These are phyloP conservation scores for Bagarius yarrelli DNA, from an alignment of 2,113 vertebrate genomes.

Conservation along the genomic window DNA sequence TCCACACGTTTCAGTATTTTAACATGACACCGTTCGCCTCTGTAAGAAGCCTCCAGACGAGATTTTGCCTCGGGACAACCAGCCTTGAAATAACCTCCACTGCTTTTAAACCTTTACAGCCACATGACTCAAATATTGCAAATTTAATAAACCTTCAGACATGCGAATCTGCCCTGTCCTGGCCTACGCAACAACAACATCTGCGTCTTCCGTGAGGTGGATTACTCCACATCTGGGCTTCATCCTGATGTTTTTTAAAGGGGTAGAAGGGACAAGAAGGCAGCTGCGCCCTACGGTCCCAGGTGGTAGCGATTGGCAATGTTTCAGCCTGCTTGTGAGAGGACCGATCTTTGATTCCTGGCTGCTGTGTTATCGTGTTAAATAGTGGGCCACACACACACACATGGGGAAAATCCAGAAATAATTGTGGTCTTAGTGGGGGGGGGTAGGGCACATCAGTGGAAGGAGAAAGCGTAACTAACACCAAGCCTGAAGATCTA, in stretches of 20 bases:
- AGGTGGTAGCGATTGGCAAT: constrained; percentile 70
- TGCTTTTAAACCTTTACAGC: not conserved
- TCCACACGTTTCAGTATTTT: not conserved
- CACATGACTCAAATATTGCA: constrained; percentile 56
- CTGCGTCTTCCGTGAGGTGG: constrained; percentile 70
- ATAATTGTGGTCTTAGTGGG: constrained; percentile 61
- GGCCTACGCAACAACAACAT: constrained; percentile 63
- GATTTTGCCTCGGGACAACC: not conserved
- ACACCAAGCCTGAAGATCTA: not conserved
- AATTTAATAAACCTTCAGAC: constrained; percentile 64
- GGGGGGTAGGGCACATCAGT: constrained; percentile 56
- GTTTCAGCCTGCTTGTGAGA: constrained; percentile 69
- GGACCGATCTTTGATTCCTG: constrained; percentile 69
- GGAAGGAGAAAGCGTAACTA: constrained; percentile 44
- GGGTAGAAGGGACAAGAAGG: constrained; percentile 39
- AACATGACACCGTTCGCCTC: not conserved
- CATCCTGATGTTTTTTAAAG: constrained; percentile 55
- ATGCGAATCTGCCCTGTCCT: constrained; percentile 54
- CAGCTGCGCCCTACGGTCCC: constrained; percentile 68
- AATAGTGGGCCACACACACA: constrained; percentile 48
- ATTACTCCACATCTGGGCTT: constrained; percentile 64
- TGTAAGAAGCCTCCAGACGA: not conserved
- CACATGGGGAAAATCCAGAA: constrained; percentile 53
- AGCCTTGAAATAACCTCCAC: not conserved
- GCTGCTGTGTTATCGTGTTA: constrained; percentile 62